Evolutionary conservation across 1,140 invertebrate species (phyloP), one percentile per base, ranked within the genome.

Genomic region (Kradibia gibbosae): DNA sequence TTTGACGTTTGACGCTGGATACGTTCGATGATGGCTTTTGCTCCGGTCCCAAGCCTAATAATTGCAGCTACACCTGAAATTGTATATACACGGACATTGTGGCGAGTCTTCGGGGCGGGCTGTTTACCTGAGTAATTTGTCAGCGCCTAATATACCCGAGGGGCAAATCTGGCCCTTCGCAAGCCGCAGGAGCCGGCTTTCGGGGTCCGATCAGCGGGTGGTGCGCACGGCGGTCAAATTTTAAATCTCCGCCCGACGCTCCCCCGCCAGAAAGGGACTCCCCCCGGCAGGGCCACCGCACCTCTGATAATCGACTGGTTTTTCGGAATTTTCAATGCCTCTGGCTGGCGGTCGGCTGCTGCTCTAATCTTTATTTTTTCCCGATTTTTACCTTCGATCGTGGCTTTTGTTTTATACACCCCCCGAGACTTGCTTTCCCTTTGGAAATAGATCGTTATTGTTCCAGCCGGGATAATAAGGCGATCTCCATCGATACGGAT

Each of bases 61-160:
- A 67, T 74, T 60, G 48, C 45, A 57, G 36, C n/a, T 36, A 55
- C 8, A 28, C 20, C 39, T 25, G 45, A 25, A 45, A 48, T 48
- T 34, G 31, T 13, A 57, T 60, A 60, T 60, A 75, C 22, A 13
- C 31, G 31, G 50, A 48, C 53, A 78, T 34, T 78, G 36, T 76
- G 36, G 7, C 20, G 31, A 0, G 65, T n/a, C 34, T 84, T 76
- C 78, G 85, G 86, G 86, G 86, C 86, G 85, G 86, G 85, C 85
- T 89, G 85, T 89, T 89, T 89, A 88, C 86, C 86, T 86, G 88
- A 86, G 85, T 87, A 90, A 89, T 89, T 90, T 88, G 88, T 88
- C 88, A 87, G 82, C 36, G 62, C 57, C 88, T 86, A 89, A 89
- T 86, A 80, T 83, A n/a, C 48, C 50, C 39, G 22, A 60, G 73